Evolutionary conservation across 2,888 invertebrate species (phyloP).

Genomic region (Siphlonurus alternatus): DNA sequence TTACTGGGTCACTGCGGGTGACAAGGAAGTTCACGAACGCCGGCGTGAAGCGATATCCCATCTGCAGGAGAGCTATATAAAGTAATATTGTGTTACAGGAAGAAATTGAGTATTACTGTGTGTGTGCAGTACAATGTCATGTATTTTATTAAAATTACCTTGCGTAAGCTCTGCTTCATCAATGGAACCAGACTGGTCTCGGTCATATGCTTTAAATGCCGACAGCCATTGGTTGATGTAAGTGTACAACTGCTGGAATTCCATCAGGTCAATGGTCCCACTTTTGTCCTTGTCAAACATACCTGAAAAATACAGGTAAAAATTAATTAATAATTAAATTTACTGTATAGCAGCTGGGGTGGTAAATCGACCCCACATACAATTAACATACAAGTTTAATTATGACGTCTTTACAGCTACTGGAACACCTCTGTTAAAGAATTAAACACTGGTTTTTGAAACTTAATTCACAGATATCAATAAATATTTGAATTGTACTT

Average conservation of each 20-base stretch:
- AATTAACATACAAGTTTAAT: too few species aligned
- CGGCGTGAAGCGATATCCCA: slow-evolving; percentile 73
- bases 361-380: neutral
- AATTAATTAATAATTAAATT: neutral
- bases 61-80: slow-evolving; percentile 54
- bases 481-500: too few species aligned
- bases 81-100: neutral
- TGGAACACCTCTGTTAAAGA: too few species aligned
- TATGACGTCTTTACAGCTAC: too few species aligned
- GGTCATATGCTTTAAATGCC: slow-evolving; percentile 70
- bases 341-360: neutral
- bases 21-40: slow-evolving; percentile 58
- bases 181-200: slow-evolving; percentile 70
- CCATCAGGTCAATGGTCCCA: slow-evolving; percentile 67
- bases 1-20: slow-evolving; percentile 46
- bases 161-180: slow-evolving; percentile 60
- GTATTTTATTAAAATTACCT: slow-evolving; percentile 31
- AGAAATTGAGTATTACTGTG: neutral
- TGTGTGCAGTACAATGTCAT: neutral
- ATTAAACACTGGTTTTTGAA: too few species aligned
- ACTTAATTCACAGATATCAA: too few species aligned
- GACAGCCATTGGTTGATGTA: slow-evolving; percentile 81
- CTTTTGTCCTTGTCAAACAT: slow-evolving; percentile 77
- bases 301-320: slow-evolving; percentile 31
- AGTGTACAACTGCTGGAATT: slow-evolving; percentile 71